Evolutionary conservation across 2,888 invertebrate species (phyloP).

Genomic region (Lumbricus terrestris): DNA sequence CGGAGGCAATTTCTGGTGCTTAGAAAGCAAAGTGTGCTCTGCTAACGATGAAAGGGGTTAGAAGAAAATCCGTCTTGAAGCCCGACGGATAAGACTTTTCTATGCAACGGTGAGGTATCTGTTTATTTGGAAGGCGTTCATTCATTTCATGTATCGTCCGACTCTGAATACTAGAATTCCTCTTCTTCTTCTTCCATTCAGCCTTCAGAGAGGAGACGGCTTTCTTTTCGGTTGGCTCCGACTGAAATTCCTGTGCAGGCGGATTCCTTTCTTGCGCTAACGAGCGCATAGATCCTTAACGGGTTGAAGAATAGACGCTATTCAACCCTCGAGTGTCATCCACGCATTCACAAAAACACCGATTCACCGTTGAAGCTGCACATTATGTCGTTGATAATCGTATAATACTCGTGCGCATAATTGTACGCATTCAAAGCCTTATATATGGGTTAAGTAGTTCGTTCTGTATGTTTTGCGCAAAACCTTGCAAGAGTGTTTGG

Average conservation of each 20-base stretch:
- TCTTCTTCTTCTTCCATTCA: no score
- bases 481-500: not conserved
- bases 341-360: no score
- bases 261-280: not conserved
- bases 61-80: not conserved
- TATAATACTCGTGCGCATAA: not conserved
- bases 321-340: not conserved
- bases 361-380: no score
- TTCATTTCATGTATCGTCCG: not conserved
- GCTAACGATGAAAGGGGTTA: not conserved
- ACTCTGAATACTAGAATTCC: not conserved
- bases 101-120: not conserved
- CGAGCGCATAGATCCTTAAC: not conserved
- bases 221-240: not conserved
- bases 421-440: not conserved
- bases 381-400: no score
- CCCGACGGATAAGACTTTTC: not conserved
- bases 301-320: not conserved
- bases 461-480: not conserved
- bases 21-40: not conserved
- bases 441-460: not conserved
- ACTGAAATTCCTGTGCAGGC: not conserved
- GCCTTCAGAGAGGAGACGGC: not conserved
- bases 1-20: not conserved
- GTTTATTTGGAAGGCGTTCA: not conserved